Percentiles rank a stretch among this genome's conserved stretches.
phyloP scores from a whole-genome alignment of 2,113 vertebrate species.

The Nyctibius bracteatus region DNA sequence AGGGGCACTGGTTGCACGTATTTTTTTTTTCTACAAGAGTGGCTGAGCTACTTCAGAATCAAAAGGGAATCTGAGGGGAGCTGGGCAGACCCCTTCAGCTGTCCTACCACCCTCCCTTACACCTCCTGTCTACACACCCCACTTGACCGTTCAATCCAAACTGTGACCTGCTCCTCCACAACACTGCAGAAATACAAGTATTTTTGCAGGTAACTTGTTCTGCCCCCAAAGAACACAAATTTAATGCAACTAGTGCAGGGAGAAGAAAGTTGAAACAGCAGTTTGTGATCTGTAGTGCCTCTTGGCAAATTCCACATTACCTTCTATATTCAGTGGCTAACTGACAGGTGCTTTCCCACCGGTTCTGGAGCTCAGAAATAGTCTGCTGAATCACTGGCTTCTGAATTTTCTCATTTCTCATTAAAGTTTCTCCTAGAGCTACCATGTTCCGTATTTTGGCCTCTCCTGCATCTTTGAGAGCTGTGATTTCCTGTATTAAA shows the following conservation, averaged over 20 bases:
- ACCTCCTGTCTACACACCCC: neutral
- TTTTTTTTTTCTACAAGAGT: neutral
- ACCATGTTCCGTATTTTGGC: constrained; percentile 59
- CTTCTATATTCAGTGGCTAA: constrained; percentile 57
- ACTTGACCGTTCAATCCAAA: neutral
- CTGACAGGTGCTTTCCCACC: constrained; percentile 63
- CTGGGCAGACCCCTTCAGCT: neutral
- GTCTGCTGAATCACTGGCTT: neutral
- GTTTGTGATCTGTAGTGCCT: neutral
- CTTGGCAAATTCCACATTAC: constrained; percentile 41
- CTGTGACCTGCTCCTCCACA: neutral
- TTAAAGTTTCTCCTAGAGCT: constrained; percentile 20
- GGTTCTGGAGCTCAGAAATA: constrained; percentile 55
- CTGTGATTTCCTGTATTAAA: constrained; percentile 67
- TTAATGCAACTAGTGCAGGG: neutral
- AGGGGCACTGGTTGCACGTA: neutral
- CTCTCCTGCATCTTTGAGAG: constrained; percentile 64
- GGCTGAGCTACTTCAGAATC: neutral
- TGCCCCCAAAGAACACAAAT: neutral
- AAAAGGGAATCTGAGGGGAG: neutral
- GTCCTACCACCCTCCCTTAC: neutral
- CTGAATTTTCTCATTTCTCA: neutral
- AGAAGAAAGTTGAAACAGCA: neutral
- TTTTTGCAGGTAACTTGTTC: neutral
- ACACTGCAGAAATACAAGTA: neutral